Evolutionary conservation across 2,797 vertebrate species (phyloP).

Genomic region (Siniperca scherzeri): DNA sequence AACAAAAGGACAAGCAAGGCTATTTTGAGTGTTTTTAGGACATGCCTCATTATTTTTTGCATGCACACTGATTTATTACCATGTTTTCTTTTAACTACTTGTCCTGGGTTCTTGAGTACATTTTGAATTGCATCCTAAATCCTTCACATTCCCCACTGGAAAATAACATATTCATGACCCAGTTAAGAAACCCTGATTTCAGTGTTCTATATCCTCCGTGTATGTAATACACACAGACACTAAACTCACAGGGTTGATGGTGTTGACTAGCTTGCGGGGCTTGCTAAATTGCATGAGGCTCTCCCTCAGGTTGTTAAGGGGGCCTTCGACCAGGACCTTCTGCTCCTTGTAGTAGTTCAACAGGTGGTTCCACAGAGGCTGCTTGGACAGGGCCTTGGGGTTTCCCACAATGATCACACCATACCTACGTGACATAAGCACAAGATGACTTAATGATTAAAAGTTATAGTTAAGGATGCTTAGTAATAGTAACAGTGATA

Average conservation of each 20-base stretch:
- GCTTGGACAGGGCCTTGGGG: slow-evolving; percentile 95
- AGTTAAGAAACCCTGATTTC: slow-evolving; percentile 31
- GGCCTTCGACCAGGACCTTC: slow-evolving; percentile 97
- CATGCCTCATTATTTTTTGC: slow-evolving; percentile 2
- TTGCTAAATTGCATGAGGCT: slow-evolving; percentile 99
- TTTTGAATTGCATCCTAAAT: slow-evolving; percentile 10
- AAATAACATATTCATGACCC: slow-evolving; percentile 28
- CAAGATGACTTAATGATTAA: neutral
- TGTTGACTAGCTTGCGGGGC: slow-evolving; percentile 95
- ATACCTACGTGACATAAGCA: slow-evolving; percentile 81
- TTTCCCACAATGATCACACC: slow-evolving; percentile 97
- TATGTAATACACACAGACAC: neutral
- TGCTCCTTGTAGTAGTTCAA: slow-evolving; percentile 98
- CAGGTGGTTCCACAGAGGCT: slow-evolving; percentile 96
- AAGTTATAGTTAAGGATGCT: neutral
- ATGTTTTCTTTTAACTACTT: slow-evolving; percentile 3
- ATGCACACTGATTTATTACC: slow-evolving; percentile 22
- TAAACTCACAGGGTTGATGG: slow-evolving; percentile 93
- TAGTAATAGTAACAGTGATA: neutral
- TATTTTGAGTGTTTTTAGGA: slow-evolving; percentile 18
- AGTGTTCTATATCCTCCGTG: neutral
- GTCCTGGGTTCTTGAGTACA: neutral
- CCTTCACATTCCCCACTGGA: neutral
- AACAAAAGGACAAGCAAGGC: slow-evolving; percentile 6
- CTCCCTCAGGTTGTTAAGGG: slow-evolving; percentile 94